Base-by-base conservation (phyloP, 2,113 vertebrate genomes). In the Malurus melanocephalus region DNA sequence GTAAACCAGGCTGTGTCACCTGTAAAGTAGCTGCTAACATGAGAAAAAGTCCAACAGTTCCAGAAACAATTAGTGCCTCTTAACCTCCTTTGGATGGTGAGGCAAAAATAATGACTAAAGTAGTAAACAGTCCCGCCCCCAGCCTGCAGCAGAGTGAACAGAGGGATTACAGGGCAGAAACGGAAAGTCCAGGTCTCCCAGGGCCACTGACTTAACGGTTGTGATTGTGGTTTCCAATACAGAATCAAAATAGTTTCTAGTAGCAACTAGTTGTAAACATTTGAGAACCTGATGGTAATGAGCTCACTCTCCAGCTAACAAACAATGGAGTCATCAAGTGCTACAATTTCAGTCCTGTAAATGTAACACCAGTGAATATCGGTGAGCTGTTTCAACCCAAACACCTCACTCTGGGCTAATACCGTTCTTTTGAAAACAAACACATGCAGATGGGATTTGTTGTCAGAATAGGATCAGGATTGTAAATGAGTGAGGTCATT, bases 391-490 rank as follows among this genome's bases (percentile, higher is more conserved):
- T 89, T 91, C 83, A 65, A 52, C 73, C 77, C 69, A 86, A 91
- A 88, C 88, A 89, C 69, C 83, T 84, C 62, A 52, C 69, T 43
- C 43, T n/a, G n/a, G 46, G 61, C 33, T 94, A 68, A 77, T 80
- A 76, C 64, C 61, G 78, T 75, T 71, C 83, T 93, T 88, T 68
- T 86, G 85, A 92, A 89, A 95, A 88, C 80, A 95, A 96, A 94
- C 83, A 95, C 80, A 76, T 51, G 9, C 95, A 94, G 91, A 94
- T 95, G 94, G 93, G 85, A 68, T 94, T 94, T 95, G 93, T 93
- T 96, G 90, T 93, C 93, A 86, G 88, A 93, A 93, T 91, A 86
- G 73, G 74, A 89, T 84, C 80, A 61, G 69, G 92, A 88, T 4
- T 86, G 73, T 91, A 94, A 93, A 93, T 90, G 92, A 76, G 87